A percentile compares a stretch with the other conserved stretches of the same genome.
Evolutionary conservation across 1,140 invertebrate genomes (phyloP).

Genomic region (Diachasma alloeum): DNA sequence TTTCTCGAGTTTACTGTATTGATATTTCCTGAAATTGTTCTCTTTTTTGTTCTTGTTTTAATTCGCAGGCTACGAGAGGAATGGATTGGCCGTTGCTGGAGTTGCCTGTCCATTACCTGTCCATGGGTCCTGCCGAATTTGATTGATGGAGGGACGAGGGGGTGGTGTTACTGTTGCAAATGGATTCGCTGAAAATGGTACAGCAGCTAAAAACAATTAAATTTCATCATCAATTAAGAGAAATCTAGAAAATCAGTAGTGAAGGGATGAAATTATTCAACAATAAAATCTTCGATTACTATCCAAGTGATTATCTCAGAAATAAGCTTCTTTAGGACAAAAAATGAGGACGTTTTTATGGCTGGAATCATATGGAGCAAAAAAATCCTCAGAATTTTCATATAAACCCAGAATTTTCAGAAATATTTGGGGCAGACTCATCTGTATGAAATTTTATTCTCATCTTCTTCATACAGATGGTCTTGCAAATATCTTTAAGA

Average conservation of each 20-base stretch:
- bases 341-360: no score
- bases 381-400: no score
- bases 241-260: not conserved
- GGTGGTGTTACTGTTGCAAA: constrained; percentile 61
- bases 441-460: no score
- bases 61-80: constrained; percentile 60
- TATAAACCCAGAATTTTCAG: no score
- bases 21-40: constrained; percentile 22
- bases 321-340: no score
- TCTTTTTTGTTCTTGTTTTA: constrained; percentile 5
- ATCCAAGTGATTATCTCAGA: no score
- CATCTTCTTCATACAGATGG: no score
- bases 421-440: no score
- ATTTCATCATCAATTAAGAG: not conserved
- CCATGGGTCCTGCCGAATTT: constrained; percentile 65
- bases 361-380: no score
- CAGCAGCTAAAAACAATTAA: constrained; percentile 48
- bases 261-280: no score
- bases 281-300: no score
- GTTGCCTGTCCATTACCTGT: constrained; percentile 45
- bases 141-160: constrained; percentile 63
- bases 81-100: constrained; percentile 60
- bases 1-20: constrained; percentile 39
- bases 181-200: constrained; percentile 60
- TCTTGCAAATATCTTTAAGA: no score